These are phyloP conservation scores for Drosophila truncata DNA, from an alignment of 1,140 invertebrate genomes.

Conservation along the genomic window DNA sequence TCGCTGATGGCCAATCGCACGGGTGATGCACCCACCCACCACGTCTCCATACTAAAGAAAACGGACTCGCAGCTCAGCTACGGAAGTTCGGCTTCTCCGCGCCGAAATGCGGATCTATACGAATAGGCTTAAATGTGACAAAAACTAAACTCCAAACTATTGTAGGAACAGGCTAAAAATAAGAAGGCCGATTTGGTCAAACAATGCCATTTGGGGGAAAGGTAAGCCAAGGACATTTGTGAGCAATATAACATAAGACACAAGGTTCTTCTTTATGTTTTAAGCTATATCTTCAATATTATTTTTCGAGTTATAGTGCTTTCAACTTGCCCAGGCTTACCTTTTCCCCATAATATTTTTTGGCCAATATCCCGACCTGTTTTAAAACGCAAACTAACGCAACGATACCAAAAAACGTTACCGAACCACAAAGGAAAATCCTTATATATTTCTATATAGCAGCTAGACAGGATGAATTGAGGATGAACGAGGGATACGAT, in stretches of 20 bases:
- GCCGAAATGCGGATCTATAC: slow-evolving; percentile 76
- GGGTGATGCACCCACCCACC: slow-evolving; percentile 77
- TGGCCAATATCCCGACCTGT: not conserved
- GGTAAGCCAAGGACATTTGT: not conserved
- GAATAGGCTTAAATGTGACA: slow-evolving; percentile 55
- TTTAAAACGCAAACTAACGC: slow-evolving; percentile 21
- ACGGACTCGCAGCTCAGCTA: slow-evolving; percentile 81
- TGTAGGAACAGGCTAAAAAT: slow-evolving; percentile 9
- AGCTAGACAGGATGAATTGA: slow-evolving; percentile 11
- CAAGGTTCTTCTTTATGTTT: not conserved
- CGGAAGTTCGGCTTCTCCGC: slow-evolving; percentile 65
- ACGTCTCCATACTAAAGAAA: slow-evolving; percentile 84
- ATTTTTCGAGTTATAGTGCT: not conserved
- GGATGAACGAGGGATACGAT: slow-evolving; percentile 3
- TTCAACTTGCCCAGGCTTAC: not conserved
- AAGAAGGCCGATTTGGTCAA: not conserved
- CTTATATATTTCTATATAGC: slow-evolving; percentile 47
- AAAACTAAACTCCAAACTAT: slow-evolving; percentile 21
- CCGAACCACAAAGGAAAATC: slow-evolving; percentile 36
- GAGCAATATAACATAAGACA: not conserved
- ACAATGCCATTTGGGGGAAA: not conserved
- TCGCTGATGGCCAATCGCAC: slow-evolving; percentile 77
- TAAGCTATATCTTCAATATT: not conserved
- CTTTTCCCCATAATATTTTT: not conserved
- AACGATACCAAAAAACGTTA: slow-evolving; percentile 48